phyloP scores from a whole-genome alignment of 2,888 invertebrate genomes.

The Meta bourneti region DNA sequence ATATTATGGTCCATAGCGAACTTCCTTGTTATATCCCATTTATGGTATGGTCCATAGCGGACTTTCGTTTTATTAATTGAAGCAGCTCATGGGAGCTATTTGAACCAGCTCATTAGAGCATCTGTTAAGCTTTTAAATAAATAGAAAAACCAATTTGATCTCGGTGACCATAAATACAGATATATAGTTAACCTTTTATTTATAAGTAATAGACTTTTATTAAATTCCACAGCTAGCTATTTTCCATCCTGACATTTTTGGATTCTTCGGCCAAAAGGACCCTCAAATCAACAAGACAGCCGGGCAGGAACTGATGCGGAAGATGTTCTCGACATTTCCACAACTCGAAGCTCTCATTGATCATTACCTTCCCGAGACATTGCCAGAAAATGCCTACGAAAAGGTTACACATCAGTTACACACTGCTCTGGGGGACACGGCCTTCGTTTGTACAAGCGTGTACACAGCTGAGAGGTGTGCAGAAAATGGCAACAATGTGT shows the following conservation, averaged over 20 bases:
- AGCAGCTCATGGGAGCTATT: too few species aligned
- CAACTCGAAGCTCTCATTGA: background rate
- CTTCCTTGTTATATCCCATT: too few species aligned
- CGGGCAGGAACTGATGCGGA: background rate
- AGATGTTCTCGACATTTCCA: background rate
- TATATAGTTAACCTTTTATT: too few species aligned
- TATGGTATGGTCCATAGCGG: too few species aligned
- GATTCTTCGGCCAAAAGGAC: constrained; percentile 28
- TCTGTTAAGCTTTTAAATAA: too few species aligned
- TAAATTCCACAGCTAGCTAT: background rate
- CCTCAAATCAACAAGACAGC: constrained; percentile 31
- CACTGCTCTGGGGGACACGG: constrained; percentile 37
- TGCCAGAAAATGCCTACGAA: constrained; percentile 7
- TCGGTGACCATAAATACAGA: too few species aligned
- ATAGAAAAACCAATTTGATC: too few species aligned
- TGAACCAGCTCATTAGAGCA: too few species aligned
- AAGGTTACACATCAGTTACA: background rate
- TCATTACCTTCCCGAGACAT: constrained; percentile 9
- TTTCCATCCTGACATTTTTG: constrained; percentile 41
- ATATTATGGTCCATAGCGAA: too few species aligned
- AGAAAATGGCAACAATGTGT: constrained; percentile 22
- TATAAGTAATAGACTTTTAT: background rate
- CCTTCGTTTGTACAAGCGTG: constrained; percentile 41
- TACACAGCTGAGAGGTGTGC: constrained; percentile 57
- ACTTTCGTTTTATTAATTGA: too few species aligned